These are phyloP conservation scores for Plagodis pulveraria DNA, from an alignment of 2,888 invertebrate species.

Conservation along the genomic window DNA sequence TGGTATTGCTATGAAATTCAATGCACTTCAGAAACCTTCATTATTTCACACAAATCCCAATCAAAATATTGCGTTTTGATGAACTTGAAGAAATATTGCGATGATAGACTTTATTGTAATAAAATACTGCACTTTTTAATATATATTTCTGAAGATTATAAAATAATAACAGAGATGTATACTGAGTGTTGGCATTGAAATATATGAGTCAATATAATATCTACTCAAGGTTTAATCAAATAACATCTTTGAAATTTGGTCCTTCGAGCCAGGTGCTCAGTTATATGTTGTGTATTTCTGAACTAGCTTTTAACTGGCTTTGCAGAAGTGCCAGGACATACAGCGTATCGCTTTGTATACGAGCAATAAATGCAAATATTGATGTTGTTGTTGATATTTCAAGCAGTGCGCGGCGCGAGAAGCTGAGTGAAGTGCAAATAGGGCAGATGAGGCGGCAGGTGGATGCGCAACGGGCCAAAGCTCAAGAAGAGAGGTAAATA, in stretches of 20 bases:
- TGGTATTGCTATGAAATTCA: too few species aligned
- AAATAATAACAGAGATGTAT: too few species aligned
- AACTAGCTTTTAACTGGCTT: background rate
- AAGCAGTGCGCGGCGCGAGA: conserved; percentile 86
- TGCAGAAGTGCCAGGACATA: background rate
- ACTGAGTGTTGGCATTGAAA: too few species aligned
- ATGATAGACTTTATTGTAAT: too few species aligned
- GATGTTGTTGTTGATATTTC: conserved; percentile 35
- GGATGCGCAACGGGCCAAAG: conserved; percentile 91
- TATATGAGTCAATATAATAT: too few species aligned
- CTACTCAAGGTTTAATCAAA: too few species aligned
- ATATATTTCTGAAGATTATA: too few species aligned
- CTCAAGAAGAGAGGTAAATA: conserved; percentile 92
- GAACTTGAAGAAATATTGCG: too few species aligned
- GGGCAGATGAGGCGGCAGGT: conserved; percentile 93
- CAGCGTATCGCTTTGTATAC: background rate
- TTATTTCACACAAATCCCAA: too few species aligned
- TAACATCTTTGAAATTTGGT: background rate
- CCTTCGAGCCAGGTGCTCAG: background rate
- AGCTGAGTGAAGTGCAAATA: conserved; percentile 91
- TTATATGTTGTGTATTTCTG: background rate
- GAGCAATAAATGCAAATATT: conserved; percentile 15
- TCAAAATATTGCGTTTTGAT: too few species aligned
- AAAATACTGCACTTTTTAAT: too few species aligned
- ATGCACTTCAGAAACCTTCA: too few species aligned